A percentile compares a stretch with the other conserved stretches of the same genome.
Conservation (phyloP, 2,888 invertebrate species). For the Dendrolimus houi region DNA sequence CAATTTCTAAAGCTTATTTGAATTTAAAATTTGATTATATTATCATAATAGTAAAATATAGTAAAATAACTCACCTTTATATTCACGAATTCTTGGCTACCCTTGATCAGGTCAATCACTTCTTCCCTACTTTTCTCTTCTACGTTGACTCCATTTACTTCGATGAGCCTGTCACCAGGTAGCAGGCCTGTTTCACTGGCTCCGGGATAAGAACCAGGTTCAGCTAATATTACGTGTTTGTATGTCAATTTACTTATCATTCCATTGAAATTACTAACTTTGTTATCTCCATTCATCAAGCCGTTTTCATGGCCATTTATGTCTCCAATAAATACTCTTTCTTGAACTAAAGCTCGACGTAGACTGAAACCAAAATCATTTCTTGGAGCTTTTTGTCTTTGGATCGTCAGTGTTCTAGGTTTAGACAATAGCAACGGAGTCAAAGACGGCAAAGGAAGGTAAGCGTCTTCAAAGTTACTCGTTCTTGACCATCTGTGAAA, state of each 20-base stretch:
- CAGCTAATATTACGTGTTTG: constrained; percentile 91
- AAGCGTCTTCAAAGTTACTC: constrained; percentile 84
- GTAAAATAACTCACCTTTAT: constrained; percentile 82
- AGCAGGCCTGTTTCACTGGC: constrained; percentile 89
- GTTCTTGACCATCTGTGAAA: constrained; percentile 88
- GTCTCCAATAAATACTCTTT: constrained; percentile 73
- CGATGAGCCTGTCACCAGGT: constrained; percentile 95
- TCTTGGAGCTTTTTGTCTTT: constrained; percentile 86
- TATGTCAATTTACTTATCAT: constrained; percentile 70
- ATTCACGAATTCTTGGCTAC: constrained; percentile 87
- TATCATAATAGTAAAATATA: neutral
- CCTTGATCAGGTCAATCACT: constrained; percentile 94
- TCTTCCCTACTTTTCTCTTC: constrained; percentile 92
- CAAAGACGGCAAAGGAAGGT: constrained; percentile 83
- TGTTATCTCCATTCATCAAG: constrained; percentile 51
- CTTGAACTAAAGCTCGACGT: constrained; percentile 89
- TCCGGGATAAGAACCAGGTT: constrained; percentile 88
- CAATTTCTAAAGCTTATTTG: neutral
- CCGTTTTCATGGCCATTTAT: constrained; percentile 50
- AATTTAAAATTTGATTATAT: neutral
- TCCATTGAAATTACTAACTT: constrained; percentile 43
- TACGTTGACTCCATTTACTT: constrained; percentile 92
- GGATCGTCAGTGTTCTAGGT: constrained; percentile 85
- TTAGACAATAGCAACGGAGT: constrained; percentile 81
- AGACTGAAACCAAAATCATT: constrained; percentile 97